Evolutionary conservation across 2,888 invertebrate species (phyloP), one percentile per base, ranked within the genome.

Genomic region (Heterodera filipjevi): DNA sequence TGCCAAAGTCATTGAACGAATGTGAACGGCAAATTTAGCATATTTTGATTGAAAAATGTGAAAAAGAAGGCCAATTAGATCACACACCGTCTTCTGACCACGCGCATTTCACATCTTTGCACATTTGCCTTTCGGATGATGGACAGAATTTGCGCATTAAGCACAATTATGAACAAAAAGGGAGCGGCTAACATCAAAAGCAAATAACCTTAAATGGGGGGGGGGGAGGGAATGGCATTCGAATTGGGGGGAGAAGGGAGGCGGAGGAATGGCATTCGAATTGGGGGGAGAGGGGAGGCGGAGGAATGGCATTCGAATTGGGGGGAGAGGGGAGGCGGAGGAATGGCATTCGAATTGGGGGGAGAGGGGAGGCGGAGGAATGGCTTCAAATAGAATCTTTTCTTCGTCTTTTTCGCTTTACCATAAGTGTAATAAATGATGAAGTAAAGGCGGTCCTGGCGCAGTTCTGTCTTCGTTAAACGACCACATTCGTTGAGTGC

Each of bases 151-250:
- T 32, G 86, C 84, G 72, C 79, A 81, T 87, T 87, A 35, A 87
- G 77, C 30, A 85, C 81, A 35, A 87, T 87, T 82, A 87, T 87
- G 16, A 84, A 80, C 39, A 84, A 77, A 85, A 87, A 87, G 1
- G 87, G 87, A 71, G 86, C 81, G 66, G 85, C 77, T 8, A 87
- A 77, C 78, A 87, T 79, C 22, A 84, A 78, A 19, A 86, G 77
- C 27, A 87, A 77, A 77, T 87, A 86, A 0, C 87, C 84, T 39
- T 19, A 83, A 59, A 39, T 39, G 39, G 39, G 39, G 12, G 39
- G 1, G 39, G 39, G 39, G 39, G 39, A 10, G 39, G 39, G 39
- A 39, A 39, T 39, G 39, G 39, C n/a, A 39, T 39, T 39, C 39
- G 12, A 39, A 39, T 39, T 39, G 12, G 39, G 39, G 12, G 39